Evolutionary conservation across 2,797 vertebrate species (phyloP).

Genomic region (Chelidonichthys spinosus): DNA sequence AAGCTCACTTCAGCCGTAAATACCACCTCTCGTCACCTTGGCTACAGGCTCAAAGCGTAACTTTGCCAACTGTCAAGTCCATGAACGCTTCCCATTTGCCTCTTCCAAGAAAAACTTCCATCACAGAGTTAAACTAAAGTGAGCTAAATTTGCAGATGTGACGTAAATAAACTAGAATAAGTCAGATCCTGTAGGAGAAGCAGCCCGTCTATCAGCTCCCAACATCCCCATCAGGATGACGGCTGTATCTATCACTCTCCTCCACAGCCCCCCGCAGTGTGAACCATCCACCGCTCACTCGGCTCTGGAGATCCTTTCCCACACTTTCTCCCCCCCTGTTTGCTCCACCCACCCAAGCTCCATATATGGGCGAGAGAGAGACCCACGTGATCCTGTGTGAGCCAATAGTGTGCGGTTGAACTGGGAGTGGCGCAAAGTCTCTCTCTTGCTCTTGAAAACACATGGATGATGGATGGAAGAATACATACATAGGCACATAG

Average conservation of each 20-base stretch:
- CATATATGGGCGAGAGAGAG: conserved; percentile 81
- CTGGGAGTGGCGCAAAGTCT: conserved; percentile 75
- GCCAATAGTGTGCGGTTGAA: conserved; percentile 86
- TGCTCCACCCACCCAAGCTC: conserved; percentile 76
- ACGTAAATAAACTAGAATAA: not conserved
- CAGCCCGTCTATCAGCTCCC: not conserved
- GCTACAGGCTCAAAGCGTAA: not conserved
- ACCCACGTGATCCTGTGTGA: conserved; percentile 86
- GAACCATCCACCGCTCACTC: conserved; percentile 68
- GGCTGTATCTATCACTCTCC: conserved; percentile 29
- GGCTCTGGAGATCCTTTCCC: conserved; percentile 38
- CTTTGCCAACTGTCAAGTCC: conserved; percentile 2
- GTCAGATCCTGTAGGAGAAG: not conserved
- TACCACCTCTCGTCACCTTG: not conserved
- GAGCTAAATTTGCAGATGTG: not conserved
- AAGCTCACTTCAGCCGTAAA: conserved; percentile 17
- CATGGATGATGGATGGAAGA: conserved; percentile 35
- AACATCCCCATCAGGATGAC: conserved; percentile 26
- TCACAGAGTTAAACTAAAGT: conserved; percentile 10
- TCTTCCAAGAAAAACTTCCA: conserved; percentile 33
- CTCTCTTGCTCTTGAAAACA: conserved; percentile 40
- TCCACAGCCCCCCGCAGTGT: conserved; percentile 72
- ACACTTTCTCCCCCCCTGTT: conserved; percentile 46
- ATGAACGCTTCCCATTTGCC: not conserved
- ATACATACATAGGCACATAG: not conserved